Base-by-base conservation (phyloP, 2,113 vertebrate species). In the Salvelinus namaycush region DNA sequence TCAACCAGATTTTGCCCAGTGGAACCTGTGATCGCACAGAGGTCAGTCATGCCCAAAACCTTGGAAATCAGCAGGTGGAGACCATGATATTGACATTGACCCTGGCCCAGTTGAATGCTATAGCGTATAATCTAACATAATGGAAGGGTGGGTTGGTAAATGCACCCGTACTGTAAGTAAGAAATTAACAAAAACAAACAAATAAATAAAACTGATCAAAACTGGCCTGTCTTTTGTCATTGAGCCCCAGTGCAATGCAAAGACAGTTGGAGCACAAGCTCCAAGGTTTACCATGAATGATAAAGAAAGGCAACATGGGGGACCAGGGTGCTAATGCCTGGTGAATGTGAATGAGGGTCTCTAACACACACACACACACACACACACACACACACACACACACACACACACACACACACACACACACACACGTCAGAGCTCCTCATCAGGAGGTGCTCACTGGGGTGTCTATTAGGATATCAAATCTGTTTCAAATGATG, bases 241-340 rank as follows among this genome's bases (percentile, higher is more conserved):
- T 86, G 84, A 87, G 77, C 74, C 49, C 39, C 1, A 31, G 9
- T 89, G 87, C 88, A 87, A 89, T 86, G 86, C 87, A 90, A 89
- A 89, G 86, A 83, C 82, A 85, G 85, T 67, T 60, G 77, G 80
- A 81, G 84, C 88, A 91, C 87, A 89, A 90, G 89, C 85, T n/a
- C n/a, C n/a, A n/a, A n/a, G n/a, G n/a, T n/a, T n/a, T n/a, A n/a
- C 84, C 87, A 89, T 91, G 87, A 91, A 92, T 91, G 89, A 88
- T 86, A 87, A 87, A 92, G 84, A 83, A 34, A 7, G 70, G 79
- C 79, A 84, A 81, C 77, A 82, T 77, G 81, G 73, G 39, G 59
- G n/a, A 24, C 20, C 6, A 62, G 54, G 16, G 54, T 57, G 54
- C 14, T 44, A 11, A 44, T 44, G 39, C 9, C 39, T 57, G 54